phyloP scores from a whole-genome alignment of 1,140 invertebrate genomes.

The Ganaspis sp. region DNA sequence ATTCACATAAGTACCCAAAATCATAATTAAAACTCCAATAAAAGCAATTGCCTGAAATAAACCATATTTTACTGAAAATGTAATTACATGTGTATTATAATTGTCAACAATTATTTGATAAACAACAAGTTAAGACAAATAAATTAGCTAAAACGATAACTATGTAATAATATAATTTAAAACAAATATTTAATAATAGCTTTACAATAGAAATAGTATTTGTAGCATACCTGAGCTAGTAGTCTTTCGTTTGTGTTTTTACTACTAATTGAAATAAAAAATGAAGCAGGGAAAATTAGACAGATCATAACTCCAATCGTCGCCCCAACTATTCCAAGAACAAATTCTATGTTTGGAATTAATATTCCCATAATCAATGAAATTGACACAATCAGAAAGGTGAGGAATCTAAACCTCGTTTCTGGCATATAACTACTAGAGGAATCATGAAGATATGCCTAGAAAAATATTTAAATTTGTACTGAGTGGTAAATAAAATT shows the following conservation, averaged over 20 bases:
- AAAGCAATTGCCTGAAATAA: slow-evolving; percentile 82
- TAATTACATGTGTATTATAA: too few relatives aligned
- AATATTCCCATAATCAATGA: slow-evolving; percentile 87
- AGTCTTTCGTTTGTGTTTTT: slow-evolving; percentile 86
- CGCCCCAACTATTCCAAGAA: slow-evolving; percentile 93
- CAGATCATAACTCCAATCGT: slow-evolving; percentile 97
- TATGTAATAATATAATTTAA: slow-evolving; percentile 8
- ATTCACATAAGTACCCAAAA: slow-evolving; percentile 92
- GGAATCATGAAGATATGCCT: slow-evolving; percentile 77
- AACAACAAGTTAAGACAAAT: too few relatives aligned
- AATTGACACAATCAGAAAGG: slow-evolving; percentile 84
- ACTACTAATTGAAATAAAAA: slow-evolving; percentile 83
- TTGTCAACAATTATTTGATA: too few relatives aligned
- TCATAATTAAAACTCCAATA: slow-evolving; percentile 87
- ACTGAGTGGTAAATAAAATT: slow-evolving; percentile 15
- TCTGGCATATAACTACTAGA: slow-evolving; percentile 84
- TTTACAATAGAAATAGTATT: slow-evolving; percentile 33
- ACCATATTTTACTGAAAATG: too few relatives aligned
- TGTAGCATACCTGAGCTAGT: slow-evolving; percentile 81
- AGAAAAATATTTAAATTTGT: slow-evolving; percentile 34
- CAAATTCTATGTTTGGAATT: slow-evolving; percentile 93
- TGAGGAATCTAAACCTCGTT: slow-evolving; percentile 86
- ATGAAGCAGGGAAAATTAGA: slow-evolving; percentile 91
- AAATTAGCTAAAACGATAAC: slow-evolving; percentile 26
- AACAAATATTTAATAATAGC: neutral